These are phyloP conservation scores for Drosophila nr. fundita DNA, from an alignment of 2,888 invertebrate species.

Conservation along the genomic window DNA sequence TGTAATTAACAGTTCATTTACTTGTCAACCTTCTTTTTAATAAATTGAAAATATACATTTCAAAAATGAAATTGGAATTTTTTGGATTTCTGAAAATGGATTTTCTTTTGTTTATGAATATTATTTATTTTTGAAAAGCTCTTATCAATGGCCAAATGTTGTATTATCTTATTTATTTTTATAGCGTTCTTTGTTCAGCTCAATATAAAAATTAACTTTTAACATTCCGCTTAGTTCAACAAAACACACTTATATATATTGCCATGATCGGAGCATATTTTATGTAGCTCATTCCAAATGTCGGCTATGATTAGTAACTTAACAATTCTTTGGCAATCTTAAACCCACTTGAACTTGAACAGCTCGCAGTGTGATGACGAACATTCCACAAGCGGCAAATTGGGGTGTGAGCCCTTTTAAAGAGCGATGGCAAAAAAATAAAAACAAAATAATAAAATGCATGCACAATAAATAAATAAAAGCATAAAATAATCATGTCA, in stretches of 20 bases:
- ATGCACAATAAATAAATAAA: constrained; percentile 71
- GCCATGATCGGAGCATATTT: not conserved
- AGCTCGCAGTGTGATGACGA: constrained; percentile 26
- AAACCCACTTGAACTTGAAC: constrained; percentile 6
- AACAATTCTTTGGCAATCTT: not conserved
- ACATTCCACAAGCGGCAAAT: constrained; percentile 18
- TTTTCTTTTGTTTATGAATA: not conserved
- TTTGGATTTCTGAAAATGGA: not conserved
- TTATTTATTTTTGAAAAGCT: not conserved
- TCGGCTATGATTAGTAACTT: constrained; percentile 4
- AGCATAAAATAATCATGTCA: constrained; percentile 82
- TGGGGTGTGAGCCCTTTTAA: constrained; percentile 23
- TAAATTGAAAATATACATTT: not conserved
- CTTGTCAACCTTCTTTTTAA: not conserved
- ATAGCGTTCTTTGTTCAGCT: not conserved
- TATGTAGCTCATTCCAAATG: constrained; percentile 11
- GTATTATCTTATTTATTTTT: not conserved
- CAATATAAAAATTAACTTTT: not conserved
- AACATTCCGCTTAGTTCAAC: not conserved
- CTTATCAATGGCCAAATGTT: not conserved
- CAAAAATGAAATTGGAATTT: not conserved
- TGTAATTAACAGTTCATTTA: not conserved
- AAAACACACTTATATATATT: not conserved
- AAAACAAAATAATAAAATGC: constrained; percentile 57
- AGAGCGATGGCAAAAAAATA: constrained; percentile 13